Percentiles rank a stretch among this genome's conserved stretches.
Conservation (phyloP, 1,140 invertebrate species). For the Ganaspis sp. region DNA sequence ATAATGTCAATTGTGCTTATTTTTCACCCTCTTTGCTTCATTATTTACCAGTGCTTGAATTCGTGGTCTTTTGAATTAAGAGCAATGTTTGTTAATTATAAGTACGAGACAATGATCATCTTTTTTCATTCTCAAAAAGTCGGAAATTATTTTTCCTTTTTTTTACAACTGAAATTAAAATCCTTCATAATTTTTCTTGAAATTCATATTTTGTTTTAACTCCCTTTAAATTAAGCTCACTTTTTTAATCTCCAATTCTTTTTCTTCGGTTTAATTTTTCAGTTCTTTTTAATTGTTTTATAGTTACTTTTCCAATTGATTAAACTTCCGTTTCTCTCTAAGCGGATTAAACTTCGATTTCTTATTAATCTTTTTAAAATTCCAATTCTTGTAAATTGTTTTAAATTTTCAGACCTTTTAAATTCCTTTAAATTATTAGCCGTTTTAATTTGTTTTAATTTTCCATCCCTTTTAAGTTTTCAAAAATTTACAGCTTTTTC, state of each 20-base stretch:
- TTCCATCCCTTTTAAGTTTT: neutral
- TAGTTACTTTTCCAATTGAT: too few species aligned
- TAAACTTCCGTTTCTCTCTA: too few species aligned
- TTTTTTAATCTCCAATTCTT: neutral
- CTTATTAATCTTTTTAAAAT: neutral
- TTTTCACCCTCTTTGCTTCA: conserved; percentile 9
- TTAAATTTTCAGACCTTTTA: too few species aligned
- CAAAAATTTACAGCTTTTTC: too few species aligned
- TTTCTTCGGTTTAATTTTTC: neutral
- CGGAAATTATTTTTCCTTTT: too few species aligned
- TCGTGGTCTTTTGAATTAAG: neutral
- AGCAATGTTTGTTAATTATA: neutral
- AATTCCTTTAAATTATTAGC: too few species aligned
- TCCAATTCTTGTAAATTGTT: too few species aligned
- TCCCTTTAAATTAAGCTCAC: too few species aligned
- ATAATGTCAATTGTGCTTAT: conserved; percentile 13
- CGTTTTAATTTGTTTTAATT: neutral
- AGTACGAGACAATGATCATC: neutral
- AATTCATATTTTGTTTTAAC: too few species aligned
- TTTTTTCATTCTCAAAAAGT: neutral
- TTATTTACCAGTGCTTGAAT: neutral
- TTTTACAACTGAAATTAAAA: neutral
- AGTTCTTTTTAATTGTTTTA: neutral
- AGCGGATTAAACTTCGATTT: neutral
- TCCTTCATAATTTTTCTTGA: too few species aligned